Base-by-base conservation (phyloP, 2,113 vertebrate genomes). In the Alligator mississippiensis region DNA sequence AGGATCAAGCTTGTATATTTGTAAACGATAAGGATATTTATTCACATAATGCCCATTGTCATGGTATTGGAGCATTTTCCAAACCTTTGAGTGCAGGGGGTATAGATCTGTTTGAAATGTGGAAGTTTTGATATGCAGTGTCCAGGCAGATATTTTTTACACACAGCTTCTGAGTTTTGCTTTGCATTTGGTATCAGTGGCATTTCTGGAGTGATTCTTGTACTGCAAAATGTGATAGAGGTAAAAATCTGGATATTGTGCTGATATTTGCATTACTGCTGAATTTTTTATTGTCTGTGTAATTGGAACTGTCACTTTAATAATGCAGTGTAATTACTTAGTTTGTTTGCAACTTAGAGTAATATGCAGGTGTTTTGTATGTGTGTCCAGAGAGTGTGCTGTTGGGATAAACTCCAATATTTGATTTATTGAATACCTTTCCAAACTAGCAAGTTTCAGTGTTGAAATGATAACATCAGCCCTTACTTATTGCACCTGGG, bases 141-240 rank as follows among this genome's bases (percentile, higher is more conserved):
- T 81, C 18, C 84, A 80, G 60, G 14, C 88, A 19, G 66, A 0
- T 80, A 22, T 54, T 87, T 10, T 30, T 87, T 2, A 4, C 87
- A 91, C 85, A 83, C 14, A 68, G 10, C 47, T 38, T 54, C 76
- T 1, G 0, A 83, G 30, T 47, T 24, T 85, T 87, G 68, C 74
- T 87, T 94, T 77, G 68, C 79, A 38, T 68, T 86, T 72, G 4
- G 1, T 54, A 94, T 95, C 77, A 80, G 86, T 88, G 25, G 19
- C 27, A 2, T 14, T 90, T 22, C 77, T 19, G 70, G 34, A 74
- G 70, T 74, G 34, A 21, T 47, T 74, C 47, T 74, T 74, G 47
- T 74, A 74, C 24, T 24, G 21, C 70, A 47, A 74, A 70, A 47
- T 38, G 22, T 47, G 70, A 24, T 47, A 22, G 22, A 74, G 47